Evolutionary conservation across 2,888 invertebrate species (phyloP).

Genomic region (Cerastis rubricosa): DNA sequence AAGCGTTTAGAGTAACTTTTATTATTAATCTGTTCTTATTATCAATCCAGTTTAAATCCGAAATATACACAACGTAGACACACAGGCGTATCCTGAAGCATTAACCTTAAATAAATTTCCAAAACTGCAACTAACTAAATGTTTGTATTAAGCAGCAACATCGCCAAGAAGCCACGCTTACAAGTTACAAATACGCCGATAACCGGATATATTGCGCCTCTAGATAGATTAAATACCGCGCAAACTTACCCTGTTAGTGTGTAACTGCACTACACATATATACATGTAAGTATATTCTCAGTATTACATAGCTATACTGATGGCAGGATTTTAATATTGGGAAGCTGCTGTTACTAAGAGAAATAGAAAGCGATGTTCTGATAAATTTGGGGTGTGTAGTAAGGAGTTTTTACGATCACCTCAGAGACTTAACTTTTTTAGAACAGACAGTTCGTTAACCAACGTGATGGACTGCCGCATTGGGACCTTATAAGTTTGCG

Average conservation of each 20-base stretch:
- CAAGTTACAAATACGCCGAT: constrained; percentile 43
- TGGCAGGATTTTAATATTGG: constrained; percentile 2
- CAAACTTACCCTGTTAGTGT: constrained; percentile 21
- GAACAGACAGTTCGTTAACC: constrained; percentile 15
- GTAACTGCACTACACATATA: constrained; percentile 27
- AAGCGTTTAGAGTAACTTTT: neutral
- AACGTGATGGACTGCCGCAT: constrained; percentile 17
- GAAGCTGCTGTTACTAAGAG: neutral
- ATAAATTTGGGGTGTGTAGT: neutral
- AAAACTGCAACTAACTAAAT: constrained; percentile 3
- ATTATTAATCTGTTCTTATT: neutral
- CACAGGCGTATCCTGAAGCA: neutral
- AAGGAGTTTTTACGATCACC: neutral
- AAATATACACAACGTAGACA: neutral
- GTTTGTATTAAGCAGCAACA: constrained; percentile 17
- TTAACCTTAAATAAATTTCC: neutral
- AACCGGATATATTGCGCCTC: constrained; percentile 30
- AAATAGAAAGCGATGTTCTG: neutral
- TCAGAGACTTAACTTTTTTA: constrained; percentile 8
- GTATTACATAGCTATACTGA: neutral
- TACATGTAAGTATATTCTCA: neutral
- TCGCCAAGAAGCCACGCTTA: constrained; percentile 22
- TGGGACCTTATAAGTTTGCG: constrained; percentile 13
- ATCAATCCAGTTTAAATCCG: neutral
- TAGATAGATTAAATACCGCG: constrained; percentile 46